Conservation (phyloP, 23 tunicate genomes). For the Aplidium turbinatum region DNA sequence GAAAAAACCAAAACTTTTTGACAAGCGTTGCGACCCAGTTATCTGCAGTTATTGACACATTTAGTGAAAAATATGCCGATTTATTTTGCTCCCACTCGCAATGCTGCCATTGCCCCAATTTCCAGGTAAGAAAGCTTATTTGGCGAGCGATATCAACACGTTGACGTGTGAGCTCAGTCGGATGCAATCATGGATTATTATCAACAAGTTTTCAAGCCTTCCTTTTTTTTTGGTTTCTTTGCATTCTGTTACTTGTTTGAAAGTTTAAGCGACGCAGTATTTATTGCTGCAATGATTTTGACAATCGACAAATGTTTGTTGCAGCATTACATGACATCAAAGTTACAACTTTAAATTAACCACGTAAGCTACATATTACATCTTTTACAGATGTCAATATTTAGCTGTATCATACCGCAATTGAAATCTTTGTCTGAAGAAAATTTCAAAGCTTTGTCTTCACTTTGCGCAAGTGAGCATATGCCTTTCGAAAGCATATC, state of each 20-base stretch:
- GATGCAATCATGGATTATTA: too few species aligned
- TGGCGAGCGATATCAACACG: too few species aligned
- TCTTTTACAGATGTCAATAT: not conserved
- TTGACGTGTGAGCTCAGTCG: too few species aligned
- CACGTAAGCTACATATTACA: too few species aligned
- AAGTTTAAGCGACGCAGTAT: too few species aligned
- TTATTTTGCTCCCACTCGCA: constrained; percentile 5
- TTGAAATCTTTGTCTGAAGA: not conserved
- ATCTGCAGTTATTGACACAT: not conserved
- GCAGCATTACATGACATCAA: too few species aligned
- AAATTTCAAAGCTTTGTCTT: not conserved
- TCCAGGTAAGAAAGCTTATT: constrained; percentile 16
- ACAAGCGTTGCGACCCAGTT: not conserved
- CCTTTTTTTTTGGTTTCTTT: too few species aligned
- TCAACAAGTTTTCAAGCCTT: too few species aligned
- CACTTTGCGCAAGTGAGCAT: not conserved
- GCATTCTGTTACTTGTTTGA: too few species aligned
- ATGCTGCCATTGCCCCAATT: constrained; percentile 6
- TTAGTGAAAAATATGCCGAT: not conserved
- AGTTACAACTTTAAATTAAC: too few species aligned
- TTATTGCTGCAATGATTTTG: too few species aligned
- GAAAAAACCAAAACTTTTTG: not conserved
- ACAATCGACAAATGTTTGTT: too few species aligned
- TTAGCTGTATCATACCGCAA: constrained; percentile 16
- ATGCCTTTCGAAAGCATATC: not conserved